Evolutionary conservation across 2,113 vertebrate genomes (phyloP).

Genomic region (Macheiramphus alcinus): DNA sequence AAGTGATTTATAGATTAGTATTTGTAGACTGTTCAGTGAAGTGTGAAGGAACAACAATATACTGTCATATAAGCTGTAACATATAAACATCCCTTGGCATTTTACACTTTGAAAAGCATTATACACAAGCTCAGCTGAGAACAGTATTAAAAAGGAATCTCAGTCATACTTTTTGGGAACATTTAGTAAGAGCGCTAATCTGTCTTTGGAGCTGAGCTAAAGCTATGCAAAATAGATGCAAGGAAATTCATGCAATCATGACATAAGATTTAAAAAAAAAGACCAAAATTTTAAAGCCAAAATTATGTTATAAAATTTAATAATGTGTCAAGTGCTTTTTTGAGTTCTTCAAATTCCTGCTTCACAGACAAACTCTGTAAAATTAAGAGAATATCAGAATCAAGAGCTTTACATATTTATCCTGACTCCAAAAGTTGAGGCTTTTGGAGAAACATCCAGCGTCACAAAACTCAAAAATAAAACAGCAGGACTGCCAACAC

Average conservation of each 20-base stretch:
- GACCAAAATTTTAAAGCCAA: not conserved
- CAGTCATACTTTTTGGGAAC: conserved; percentile 33
- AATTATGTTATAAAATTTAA: not conserved
- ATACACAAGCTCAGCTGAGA: conserved; percentile 42
- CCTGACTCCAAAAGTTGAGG: not conserved
- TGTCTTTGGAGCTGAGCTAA: conserved; percentile 18
- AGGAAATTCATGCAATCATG: not conserved
- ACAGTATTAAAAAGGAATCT: conserved; percentile 52
- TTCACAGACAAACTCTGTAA: not conserved
- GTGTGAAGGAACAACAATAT: conserved; percentile 36
- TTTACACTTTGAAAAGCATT: conserved; percentile 61
- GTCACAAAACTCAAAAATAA: not conserved
- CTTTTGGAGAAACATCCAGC: not conserved
- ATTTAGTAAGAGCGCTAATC: conserved; percentile 27
- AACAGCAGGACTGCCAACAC: not conserved
- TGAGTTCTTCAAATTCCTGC: not conserved
- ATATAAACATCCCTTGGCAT: conserved; percentile 57
- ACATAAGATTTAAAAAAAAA: not conserved
- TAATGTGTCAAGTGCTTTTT: not conserved
- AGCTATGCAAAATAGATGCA: not conserved
- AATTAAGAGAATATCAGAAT: not conserved
- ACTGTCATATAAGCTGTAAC: conserved; percentile 32
- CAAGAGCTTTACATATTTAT: not conserved
- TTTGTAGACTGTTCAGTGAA: conserved; percentile 5
- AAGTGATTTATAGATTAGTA: conserved; percentile 42